Evolutionary conservation across 2,113 vertebrate genomes (phyloP).

Genomic region (Onychostruthus taczanowskii): DNA sequence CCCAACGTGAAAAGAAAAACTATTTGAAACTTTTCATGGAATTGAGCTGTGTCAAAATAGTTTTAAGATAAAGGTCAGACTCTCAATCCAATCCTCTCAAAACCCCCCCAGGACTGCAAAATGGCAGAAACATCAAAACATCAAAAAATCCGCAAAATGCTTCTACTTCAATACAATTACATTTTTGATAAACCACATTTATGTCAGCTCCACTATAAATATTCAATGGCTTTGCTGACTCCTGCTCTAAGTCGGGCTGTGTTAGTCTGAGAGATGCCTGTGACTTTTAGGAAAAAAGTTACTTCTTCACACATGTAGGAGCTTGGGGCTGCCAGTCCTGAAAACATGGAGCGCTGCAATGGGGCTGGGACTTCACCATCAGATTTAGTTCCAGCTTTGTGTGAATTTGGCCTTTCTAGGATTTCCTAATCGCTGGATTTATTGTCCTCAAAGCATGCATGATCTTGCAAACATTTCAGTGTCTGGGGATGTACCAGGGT

Average conservation of each 20-base stretch:
- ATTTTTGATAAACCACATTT: not conserved
- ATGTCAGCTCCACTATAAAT: not conserved
- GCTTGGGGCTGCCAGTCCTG: not conserved
- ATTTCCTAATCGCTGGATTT: not conserved
- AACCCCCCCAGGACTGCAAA: not conserved
- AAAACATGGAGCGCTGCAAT: fast-evolving
- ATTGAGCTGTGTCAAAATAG: not conserved
- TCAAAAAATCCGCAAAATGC: not conserved
- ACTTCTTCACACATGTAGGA: not conserved
- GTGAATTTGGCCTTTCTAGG: not conserved
- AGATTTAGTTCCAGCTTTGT: not conserved
- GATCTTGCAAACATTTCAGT: not conserved
- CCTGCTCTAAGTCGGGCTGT: not conserved
- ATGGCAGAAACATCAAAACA: not conserved
- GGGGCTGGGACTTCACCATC: not conserved
- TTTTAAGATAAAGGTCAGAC: not conserved
- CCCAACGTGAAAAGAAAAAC: not conserved
- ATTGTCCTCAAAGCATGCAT: not conserved
- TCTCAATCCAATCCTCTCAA: not conserved
- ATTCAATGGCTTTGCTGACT: not conserved
- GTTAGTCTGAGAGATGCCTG: not conserved
- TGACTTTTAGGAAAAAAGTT: not conserved
- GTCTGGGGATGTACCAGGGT: not conserved
- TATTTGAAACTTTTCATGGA: not conserved
- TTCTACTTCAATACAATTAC: not conserved